Base-by-base conservation (phyloP, 2,888 invertebrate genomes). In the Aphodius sticticus region DNA sequence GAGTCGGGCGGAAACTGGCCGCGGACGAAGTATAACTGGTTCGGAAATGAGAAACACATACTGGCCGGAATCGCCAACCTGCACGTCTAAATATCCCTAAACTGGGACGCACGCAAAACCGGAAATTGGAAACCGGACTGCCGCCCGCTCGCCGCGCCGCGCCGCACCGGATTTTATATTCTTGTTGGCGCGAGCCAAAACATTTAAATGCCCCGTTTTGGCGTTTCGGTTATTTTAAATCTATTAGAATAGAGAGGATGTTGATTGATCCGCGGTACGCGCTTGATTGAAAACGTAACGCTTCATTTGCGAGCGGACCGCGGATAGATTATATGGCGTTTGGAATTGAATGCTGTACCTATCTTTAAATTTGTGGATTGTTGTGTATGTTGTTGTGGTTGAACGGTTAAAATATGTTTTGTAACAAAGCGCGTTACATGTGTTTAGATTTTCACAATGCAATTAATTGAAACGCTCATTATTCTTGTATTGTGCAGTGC, bases 71-170 rank as follows among this genome's bases (percentile, higher is more conserved):
- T 84, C 83, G 82, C 84, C 82, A 84, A 81, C 83, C 84, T 82
- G 78, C 81, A 80, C 81, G 82, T 83, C 83, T 83, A 83, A 83
- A 84, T 84, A 84, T 83, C 81, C 82, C 82, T 82, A 83, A 84
- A 83, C 84, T 83, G 81, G 77, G 76, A 80, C 81, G 78, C 81
- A 81, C 81, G 77, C 85, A 85, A 86, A 84, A 84, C 86, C 86
- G 87, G 87, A 87, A 87, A 87, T 87, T 88, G 87, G 86, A 88
- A 87, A 87, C 86, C 86, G 84, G 86, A 86, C 78, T 69, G 78
- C n/a, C 78, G 81, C 15, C 71, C 71, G 35, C 26, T 1, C 26
- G 26, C 71, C 71, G 74, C n/a, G 37, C 35, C 35, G 74, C 36
- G 35, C 36, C 37, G 35, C 37, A 14, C 37, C 26, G 15, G 26